Conservation (phyloP, 2,113 vertebrate genomes). For the Notarius quadriscutis region DNA sequence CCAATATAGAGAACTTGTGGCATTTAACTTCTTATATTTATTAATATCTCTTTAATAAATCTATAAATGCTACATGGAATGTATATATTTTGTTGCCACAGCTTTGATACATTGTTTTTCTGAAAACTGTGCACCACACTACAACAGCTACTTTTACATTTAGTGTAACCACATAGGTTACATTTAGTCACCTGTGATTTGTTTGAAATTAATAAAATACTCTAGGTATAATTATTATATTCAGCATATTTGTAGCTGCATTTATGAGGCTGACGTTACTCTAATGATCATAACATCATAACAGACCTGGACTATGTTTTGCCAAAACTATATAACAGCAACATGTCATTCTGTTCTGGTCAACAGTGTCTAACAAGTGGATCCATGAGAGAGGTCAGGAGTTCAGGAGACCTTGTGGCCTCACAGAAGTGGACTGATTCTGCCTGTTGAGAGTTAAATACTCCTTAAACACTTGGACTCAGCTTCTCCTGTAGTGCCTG, state of each 20-base stretch:
- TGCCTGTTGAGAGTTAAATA: not conserved
- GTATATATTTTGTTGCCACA: too few relatives aligned
- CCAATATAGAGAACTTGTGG: too few relatives aligned
- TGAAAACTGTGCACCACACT: not conserved
- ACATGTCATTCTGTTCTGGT: slow-evolving; percentile 50
- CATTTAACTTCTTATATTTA: too few relatives aligned
- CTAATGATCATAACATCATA: too few relatives aligned
- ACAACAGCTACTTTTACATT: not conserved
- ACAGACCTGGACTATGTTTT: not conserved
- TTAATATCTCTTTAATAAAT: too few relatives aligned
- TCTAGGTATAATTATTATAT: not conserved
- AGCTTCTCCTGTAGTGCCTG: not conserved
- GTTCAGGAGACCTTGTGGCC: slow-evolving; percentile 91
- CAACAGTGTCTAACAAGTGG: slow-evolving; percentile 97
- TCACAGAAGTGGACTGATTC: slow-evolving; percentile 89
- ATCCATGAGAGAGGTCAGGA: slow-evolving; percentile 96
- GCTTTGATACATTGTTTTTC: not conserved
- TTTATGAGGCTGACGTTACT: not conserved
- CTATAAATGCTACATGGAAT: too few relatives aligned
- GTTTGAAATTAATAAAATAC: not conserved
- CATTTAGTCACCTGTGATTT: not conserved
- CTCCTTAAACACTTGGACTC: not conserved
- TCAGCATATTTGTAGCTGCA: not conserved
- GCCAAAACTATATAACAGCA: not conserved
- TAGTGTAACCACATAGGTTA: not conserved